Evolutionary conservation across 2,888 invertebrate genomes (phyloP).

Genomic region (Globia sparganii): DNA sequence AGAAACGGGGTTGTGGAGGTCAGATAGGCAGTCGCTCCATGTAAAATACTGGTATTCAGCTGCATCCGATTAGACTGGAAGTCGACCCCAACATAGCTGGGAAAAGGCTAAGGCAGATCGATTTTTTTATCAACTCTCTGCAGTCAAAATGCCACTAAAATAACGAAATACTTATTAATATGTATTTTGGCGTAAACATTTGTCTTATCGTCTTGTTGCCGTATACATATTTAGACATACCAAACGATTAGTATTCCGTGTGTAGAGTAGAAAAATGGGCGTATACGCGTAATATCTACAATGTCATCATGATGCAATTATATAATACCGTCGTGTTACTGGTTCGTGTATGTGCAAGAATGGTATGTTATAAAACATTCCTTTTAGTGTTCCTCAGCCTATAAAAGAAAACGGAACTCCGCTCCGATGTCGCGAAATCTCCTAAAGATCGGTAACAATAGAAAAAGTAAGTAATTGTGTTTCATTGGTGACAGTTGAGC

Average conservation of each 20-base stretch:
- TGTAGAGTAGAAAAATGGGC: conserved; percentile 20
- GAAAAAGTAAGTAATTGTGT: no score
- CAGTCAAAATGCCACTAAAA: not conserved
- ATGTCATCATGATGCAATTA: conserved; percentile 31
- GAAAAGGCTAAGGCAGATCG: not conserved
- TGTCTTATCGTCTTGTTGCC: not conserved
- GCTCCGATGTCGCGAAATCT: no score
- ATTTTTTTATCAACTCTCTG: not conserved
- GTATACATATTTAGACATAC: conserved; percentile 18
- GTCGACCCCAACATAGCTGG: no score
- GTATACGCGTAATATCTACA: conserved; percentile 26
- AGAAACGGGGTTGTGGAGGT: no score
- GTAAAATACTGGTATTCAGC: no score
- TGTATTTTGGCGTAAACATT: not conserved
- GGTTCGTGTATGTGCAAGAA: not conserved
- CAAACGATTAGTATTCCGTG: conserved; percentile 27
- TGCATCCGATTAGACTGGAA: no score
- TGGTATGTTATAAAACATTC: no score
- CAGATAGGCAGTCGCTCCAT: no score
- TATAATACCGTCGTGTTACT: not conserved
- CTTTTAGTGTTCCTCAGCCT: no score
- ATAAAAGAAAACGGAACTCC: no score
- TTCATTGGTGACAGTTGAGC: no score
- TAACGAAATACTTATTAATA: not conserved
- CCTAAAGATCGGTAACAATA: no score